phyloP scores from a whole-genome alignment of 37 sponge, comb jelly and placozoan genomes.

The Amphimedon queenslandica region DNA sequence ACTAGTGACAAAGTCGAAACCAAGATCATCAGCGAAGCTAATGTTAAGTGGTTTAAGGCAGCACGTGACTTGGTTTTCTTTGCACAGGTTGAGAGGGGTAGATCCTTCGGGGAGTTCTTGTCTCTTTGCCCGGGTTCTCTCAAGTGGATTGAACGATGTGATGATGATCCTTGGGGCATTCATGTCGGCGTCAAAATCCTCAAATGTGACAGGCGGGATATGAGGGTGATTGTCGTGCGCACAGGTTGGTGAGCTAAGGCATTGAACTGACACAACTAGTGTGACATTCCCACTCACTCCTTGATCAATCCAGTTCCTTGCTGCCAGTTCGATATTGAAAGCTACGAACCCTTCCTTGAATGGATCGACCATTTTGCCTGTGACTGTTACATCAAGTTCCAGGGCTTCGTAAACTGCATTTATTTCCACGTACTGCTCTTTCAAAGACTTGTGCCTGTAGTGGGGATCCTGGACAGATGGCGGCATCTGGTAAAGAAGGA shows the following conservation, averaged over 20 bases:
- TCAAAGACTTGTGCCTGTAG: too few species aligned
- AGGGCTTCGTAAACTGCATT: conserved; percentile 13
- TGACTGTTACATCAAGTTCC: conserved; percentile 3
- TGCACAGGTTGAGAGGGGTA: conserved; percentile 15
- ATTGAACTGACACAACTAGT: conserved; percentile 45
- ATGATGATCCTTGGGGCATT: conserved; percentile 19
- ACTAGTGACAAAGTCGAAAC: conserved; percentile 11
- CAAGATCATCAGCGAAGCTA: conserved; percentile 44
- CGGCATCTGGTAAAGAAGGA: conserved; percentile 47
- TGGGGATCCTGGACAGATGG: conserved; percentile 3
- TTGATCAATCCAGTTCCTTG: conserved; percentile 30
- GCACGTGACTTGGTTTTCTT: conserved; percentile 27
- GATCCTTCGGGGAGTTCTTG: background rate
- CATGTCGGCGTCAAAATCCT: background rate
- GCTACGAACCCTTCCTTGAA: conserved; percentile 18
- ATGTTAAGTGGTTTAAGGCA: conserved; percentile 46
- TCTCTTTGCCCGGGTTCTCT: background rate
- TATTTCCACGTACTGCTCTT: conserved; percentile 37
- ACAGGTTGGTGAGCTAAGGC: conserved; percentile 21
- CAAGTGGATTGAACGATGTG: conserved; percentile 34
- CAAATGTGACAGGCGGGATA: background rate
- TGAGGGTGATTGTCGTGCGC: background rate
- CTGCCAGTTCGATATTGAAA: conserved; percentile 43
- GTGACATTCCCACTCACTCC: conserved; percentile 5
- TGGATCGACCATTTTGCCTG: conserved; percentile 16